phyloP scores from a whole-genome alignment of 30 jellyfish, hydroid and myxozoan species.

The Turritopsis dohrnii region DNA sequence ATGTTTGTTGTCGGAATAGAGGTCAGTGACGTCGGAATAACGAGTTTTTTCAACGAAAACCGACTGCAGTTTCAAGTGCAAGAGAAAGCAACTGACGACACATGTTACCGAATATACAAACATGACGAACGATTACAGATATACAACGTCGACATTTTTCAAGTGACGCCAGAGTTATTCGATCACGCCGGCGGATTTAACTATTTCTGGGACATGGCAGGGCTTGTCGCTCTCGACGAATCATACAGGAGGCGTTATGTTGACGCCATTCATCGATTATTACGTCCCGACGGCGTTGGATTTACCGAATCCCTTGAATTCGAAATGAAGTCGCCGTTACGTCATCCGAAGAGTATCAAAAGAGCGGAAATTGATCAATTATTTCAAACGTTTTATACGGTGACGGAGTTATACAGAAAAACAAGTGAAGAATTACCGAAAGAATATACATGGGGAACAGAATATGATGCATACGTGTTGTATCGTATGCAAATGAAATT shows the following conservation, averaged over 20 bases:
- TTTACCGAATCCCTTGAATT: not conserved
- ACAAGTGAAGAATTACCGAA: not conserved
- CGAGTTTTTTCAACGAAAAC: slow-evolving; percentile 44
- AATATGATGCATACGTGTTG: not conserved
- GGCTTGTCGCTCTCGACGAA: slow-evolving; percentile 29
- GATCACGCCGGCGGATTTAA: slow-evolving; percentile 13
- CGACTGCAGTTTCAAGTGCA: slow-evolving; percentile 32
- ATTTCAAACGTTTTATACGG: not conserved
- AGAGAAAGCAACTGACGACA: not conserved
- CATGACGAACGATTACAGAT: slow-evolving; percentile 1
- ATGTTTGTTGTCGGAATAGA: slow-evolving; percentile 67
- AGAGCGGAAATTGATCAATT: not conserved
- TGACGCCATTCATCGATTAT: not conserved
- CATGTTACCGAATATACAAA: not conserved
- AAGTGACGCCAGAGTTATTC: not conserved
- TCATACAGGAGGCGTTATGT: slow-evolving; percentile 18
- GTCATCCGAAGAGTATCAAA: not conserved
- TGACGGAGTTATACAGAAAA: not conserved
- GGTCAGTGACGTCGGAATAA: slow-evolving; percentile 39
- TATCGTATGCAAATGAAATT: not conserved
- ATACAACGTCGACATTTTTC: slow-evolving; percentile 5
- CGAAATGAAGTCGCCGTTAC: not conserved
- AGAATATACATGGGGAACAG: not conserved
- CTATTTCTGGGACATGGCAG: slow-evolving; percentile 15
- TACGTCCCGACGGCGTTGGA: not conserved